Conservation (phyloP, 2,797 vertebrate genomes). For the Phrynocephalus forsythii region DNA sequence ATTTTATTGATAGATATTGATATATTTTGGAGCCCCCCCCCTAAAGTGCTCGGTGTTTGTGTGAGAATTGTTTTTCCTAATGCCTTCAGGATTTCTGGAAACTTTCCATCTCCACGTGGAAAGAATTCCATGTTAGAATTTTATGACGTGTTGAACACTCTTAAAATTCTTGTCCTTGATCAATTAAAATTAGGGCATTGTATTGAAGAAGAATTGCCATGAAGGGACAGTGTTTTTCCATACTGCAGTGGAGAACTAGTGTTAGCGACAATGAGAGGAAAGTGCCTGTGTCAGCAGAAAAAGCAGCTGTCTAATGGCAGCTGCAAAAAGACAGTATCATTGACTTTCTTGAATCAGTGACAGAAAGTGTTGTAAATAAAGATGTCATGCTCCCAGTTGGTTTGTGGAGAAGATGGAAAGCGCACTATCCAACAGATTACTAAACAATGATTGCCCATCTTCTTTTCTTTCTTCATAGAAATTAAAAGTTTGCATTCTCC, state of each 20-base stretch:
- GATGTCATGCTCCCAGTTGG: conserved; percentile 31
- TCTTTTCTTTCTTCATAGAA: conserved; percentile 14
- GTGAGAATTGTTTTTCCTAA: too few relatives aligned
- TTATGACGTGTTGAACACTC: background rate
- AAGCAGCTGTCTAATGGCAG: conserved; percentile 37
- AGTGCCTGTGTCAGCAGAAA: conserved; percentile 26
- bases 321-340: conserved; percentile 29
- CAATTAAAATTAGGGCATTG: background rate
- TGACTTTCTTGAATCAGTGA: conserved; percentile 32
- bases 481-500: background rate
- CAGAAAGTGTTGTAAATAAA: conserved; percentile 45
- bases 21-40: too few relatives aligned
- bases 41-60: too few relatives aligned
- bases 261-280: conserved; percentile 10
- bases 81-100: too few relatives aligned
- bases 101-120: background rate
- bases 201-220: background rate
- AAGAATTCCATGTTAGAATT: background rate
- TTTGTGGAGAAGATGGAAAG: conserved; percentile 32
- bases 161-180: background rate
- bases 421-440: conserved; percentile 7
- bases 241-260: background rate
- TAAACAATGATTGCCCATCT: conserved; percentile 16
- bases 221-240: background rate
- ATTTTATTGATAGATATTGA: too few relatives aligned